phyloP scores from a whole-genome alignment of 2,797 vertebrate genomes.

The Eidolon dupreanum region DNA sequence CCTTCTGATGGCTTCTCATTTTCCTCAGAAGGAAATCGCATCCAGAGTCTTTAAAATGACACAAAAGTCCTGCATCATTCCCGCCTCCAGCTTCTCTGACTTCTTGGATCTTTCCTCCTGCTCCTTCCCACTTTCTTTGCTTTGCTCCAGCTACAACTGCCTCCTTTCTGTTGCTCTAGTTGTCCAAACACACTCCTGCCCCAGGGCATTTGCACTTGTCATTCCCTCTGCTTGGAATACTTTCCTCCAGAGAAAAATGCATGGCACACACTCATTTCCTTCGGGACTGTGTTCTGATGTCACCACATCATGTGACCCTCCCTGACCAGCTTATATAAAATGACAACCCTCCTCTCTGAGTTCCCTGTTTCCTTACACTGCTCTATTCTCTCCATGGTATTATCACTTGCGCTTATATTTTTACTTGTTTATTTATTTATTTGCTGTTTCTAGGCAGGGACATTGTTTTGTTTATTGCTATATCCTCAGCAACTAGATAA shows the following conservation, averaged over 20 bases:
- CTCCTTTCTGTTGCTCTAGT: neutral
- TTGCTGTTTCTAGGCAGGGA: constrained; percentile 37
- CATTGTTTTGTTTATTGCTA: constrained; percentile 31
- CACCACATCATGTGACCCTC: neutral
- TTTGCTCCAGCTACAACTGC: neutral
- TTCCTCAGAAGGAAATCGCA: neutral
- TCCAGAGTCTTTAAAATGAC: neutral
- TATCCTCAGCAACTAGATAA: neutral
- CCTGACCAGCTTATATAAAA: neutral
- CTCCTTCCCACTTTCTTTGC: neutral
- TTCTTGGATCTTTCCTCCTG: neutral
- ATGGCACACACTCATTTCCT: neutral
- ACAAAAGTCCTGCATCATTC: neutral
- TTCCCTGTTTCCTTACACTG: neutral
- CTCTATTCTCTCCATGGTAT: neutral
- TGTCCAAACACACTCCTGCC: neutral
- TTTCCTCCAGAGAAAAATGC: neutral
- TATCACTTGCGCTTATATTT: neutral
- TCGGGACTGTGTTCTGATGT: neutral
- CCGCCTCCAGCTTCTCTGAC: neutral
- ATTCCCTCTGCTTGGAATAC: neutral
- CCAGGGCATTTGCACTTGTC: neutral
- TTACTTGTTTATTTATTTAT: neutral
- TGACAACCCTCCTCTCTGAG: neutral
- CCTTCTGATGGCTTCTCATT: neutral